These are phyloP conservation scores for Phrynosoma blainvillii DNA, from an alignment of 2,113 vertebrate genomes.

Conservation along the genomic window DNA sequence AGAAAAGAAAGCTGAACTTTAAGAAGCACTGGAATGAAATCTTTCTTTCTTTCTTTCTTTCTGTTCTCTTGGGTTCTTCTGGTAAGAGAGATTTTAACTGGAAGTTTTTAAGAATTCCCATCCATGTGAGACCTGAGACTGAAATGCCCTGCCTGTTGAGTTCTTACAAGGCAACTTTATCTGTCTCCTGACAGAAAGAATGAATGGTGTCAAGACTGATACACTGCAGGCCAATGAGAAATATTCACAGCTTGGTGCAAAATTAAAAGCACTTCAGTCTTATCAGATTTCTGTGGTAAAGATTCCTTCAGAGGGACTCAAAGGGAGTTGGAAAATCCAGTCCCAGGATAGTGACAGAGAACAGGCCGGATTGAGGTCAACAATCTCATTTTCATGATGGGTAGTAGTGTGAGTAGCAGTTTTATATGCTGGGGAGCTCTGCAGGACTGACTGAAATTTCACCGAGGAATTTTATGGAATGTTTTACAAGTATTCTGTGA, in stretches of 20 bases:
- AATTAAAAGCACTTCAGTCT: slow-evolving; percentile 7
- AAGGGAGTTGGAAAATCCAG: slow-evolving; percentile 9
- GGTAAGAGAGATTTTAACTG: slow-evolving; percentile 13
- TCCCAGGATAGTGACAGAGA: slow-evolving; percentile 23
- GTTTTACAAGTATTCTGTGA: background rate
- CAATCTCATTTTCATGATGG: background rate
- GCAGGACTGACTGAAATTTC: background rate
- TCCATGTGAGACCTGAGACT: slow-evolving; percentile 8
- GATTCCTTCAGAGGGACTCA: slow-evolving; percentile 39
- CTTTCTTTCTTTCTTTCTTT: background rate
- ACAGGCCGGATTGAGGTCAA: slow-evolving; percentile 1
- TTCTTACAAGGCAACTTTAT: slow-evolving; percentile 25
- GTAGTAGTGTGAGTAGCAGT: background rate
- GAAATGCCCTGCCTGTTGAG: background rate
- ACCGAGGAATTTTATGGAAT: background rate
- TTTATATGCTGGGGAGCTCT: slow-evolving; percentile 23
- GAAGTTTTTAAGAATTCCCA: background rate
- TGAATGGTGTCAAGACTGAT: slow-evolving; percentile 51
- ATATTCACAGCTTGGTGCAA: slow-evolving; percentile 36
- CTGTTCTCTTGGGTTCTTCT: background rate
- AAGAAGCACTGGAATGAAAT: slow-evolving; percentile 15
- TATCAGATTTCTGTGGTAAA: slow-evolving; percentile 36
- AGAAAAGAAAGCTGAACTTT: slow-evolving; percentile 19
- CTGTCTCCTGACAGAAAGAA: slow-evolving; percentile 16
- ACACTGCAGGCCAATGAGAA: slow-evolving; percentile 24